Evolutionary conservation across 2,888 invertebrate genomes (phyloP).

Genomic region (Drosophila anomalata): DNA sequence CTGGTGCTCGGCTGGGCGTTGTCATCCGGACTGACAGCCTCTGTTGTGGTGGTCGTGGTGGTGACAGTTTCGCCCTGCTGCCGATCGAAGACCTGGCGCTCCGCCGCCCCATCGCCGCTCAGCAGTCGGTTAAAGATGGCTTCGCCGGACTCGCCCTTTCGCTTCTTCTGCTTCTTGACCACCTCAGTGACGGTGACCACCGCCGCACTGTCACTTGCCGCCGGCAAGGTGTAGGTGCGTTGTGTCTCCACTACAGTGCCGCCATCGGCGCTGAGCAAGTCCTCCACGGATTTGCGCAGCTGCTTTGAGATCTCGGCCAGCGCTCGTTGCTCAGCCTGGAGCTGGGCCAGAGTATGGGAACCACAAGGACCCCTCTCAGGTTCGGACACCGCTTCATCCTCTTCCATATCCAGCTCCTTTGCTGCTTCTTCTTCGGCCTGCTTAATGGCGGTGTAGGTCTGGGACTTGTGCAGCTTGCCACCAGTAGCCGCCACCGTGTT

Average conservation of each 20-base stretch:
- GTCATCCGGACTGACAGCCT: conserved; percentile 50
- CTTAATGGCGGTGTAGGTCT: conserved; percentile 78
- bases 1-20: conserved; percentile 62
- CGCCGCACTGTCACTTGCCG: conserved; percentile 49
- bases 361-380: conserved; percentile 1
- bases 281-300: conserved; percentile 78
- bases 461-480: conserved; percentile 78
- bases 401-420: conserved; percentile 1
- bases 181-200: conserved; percentile 73
- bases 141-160: conserved; percentile 65
- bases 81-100: conserved; percentile 76
- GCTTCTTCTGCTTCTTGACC: conserved; percentile 63
- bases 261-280: conserved; percentile 72
- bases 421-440: conserved; percentile 46
- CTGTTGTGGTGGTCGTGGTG: conserved; percentile 80
- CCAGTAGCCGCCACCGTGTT: conserved; percentile 69
- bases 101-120: conserved; percentile 65
- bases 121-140: conserved; percentile 76
- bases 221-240: conserved; percentile 64
- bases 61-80: conserved; percentile 77
- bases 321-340: conserved; percentile 79
- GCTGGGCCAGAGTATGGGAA: conserved; percentile 66
- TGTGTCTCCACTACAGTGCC: conserved; percentile 63
- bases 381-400: background rate
- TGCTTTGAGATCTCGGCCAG: conserved; percentile 81